Percentiles rank a stretch among this genome's conserved stretches.
These are phyloP conservation scores for Natrix natrix DNA, from an alignment of 2,797 vertebrate genomes.

Conservation along the genomic window DNA sequence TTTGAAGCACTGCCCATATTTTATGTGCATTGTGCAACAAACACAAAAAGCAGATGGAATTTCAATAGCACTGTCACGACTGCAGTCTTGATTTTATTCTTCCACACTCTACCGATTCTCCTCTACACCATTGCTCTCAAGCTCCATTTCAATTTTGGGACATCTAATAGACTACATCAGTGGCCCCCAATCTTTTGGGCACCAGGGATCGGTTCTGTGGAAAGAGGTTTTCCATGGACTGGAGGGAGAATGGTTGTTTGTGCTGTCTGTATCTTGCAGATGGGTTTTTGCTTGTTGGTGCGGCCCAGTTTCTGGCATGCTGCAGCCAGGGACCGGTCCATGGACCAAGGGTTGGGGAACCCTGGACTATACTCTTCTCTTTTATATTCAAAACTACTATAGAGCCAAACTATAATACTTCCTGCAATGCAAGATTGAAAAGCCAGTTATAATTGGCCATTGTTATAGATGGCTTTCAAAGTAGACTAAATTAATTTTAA, in stretches of 20 bases:
- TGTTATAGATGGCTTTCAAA: not conserved
- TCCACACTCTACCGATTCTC: not conserved
- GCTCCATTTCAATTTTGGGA: not conserved
- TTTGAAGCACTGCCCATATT: not conserved
- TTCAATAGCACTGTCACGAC: not conserved
- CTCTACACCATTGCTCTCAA: not conserved
- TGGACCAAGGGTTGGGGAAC: too few species aligned
- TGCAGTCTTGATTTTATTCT: not conserved
- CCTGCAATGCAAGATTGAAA: not conserved
- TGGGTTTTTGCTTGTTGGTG: too few species aligned
- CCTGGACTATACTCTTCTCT: not conserved
- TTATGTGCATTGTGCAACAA: not conserved
- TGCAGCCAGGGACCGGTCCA: rapidly evolving
- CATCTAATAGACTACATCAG: not conserved
- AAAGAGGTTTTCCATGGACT: not conserved
- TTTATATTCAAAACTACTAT: not conserved
- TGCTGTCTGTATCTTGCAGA: too few species aligned
- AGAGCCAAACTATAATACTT: not conserved
- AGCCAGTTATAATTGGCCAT: not conserved
- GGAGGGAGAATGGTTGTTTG: not conserved
- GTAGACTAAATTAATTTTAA: not conserved
- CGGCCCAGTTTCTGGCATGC: too few species aligned
- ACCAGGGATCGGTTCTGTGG: too few species aligned
- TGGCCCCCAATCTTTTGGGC: too few species aligned
- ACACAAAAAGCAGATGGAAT: not conserved